Percentiles rank a stretch among this genome's conserved stretches.
These are phyloP conservation scores for Butastur rufipennis DNA, from an alignment of 2,113 vertebrate species.

Conservation along the genomic window DNA sequence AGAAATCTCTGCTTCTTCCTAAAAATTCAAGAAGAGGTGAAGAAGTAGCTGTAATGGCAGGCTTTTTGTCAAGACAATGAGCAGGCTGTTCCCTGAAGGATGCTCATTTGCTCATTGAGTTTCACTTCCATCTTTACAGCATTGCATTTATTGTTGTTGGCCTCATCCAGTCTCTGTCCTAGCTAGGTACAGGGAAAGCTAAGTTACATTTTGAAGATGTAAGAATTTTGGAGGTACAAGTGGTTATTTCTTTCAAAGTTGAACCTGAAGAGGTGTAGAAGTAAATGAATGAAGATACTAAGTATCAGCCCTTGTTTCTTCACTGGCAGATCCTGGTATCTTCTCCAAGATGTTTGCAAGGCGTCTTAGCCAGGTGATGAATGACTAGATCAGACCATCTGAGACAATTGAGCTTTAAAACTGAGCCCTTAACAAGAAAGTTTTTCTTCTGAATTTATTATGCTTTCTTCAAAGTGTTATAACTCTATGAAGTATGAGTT, in stretches of 20 bases:
- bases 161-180: not conserved
- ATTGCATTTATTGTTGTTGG: not conserved
- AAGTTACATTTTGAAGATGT: not conserved
- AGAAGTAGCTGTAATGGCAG: not conserved
- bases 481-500: not conserved
- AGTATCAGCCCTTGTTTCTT: not conserved
- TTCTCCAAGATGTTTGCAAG: not conserved
- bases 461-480: not conserved
- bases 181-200: not conserved
- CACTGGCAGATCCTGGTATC: not conserved
- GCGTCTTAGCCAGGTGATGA: not conserved
- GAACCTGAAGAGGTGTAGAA: not conserved
- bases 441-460: not conserved
- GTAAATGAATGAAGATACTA: not conserved
- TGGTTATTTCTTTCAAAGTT: not conserved
- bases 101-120: accelerated
- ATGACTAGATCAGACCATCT: not conserved
- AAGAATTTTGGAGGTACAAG: not conserved
- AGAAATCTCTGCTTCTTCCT: not conserved
- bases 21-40: not conserved
- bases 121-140: not conserved
- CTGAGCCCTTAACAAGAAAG: not conserved
- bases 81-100: not conserved
- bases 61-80: not conserved
- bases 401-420: not conserved